Base-by-base conservation (phyloP, 2,797 vertebrate genomes). In the Diceros bicornis region DNA sequence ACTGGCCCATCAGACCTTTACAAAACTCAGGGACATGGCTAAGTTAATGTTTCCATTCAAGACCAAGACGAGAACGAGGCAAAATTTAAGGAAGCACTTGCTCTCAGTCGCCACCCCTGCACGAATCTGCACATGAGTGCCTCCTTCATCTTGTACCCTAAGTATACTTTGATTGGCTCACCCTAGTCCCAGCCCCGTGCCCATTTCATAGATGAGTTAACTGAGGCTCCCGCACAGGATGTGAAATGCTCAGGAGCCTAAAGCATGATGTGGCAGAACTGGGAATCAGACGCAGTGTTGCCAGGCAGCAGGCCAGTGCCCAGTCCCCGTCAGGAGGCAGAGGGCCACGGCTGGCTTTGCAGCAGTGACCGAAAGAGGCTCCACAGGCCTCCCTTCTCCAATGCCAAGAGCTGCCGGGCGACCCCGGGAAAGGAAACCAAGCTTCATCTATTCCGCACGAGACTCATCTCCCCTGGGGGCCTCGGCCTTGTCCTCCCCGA, bases 101-200 rank as follows among this genome's bases (percentile, higher is more conserved):
- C 55, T 47, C 5, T 55, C 20, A 6, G 17, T 17, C 6, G 4
- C 32, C 7, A 10, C 13, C 13, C 13, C 21, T 20, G 29, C 2
- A 4, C 0, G 4, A 27, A 25, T 34, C 14, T 2, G 7, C 9
- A 8, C 29, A 61, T 0, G 1, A 69, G 16, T 2, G 37, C 12
- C 66, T 92, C 62, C 84, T 86, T 50, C 25, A 47, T 12, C n/a
- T 17, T 50, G 27, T n/a, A 8, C 2, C 2, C 71, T 44, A 20
- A 66, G 2, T 37, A 17, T 7, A 1, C 37, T 61, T n/a, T 6
- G 32, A 29, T 75, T 29, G 7, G n/a, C 75, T 41, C 8, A 16
- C 4, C 44, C 29, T 21, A 5, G 14, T 52, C 62, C 44, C 25
- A 6, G 44, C 25, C 29, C 29, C 32, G 29, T 11, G 12, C 17